Percentiles rank a stretch among this genome's conserved stretches.
Evolutionary conservation across 2,797 vertebrate species (phyloP).

Genomic region (Otolemur crassicaudatus): DNA sequence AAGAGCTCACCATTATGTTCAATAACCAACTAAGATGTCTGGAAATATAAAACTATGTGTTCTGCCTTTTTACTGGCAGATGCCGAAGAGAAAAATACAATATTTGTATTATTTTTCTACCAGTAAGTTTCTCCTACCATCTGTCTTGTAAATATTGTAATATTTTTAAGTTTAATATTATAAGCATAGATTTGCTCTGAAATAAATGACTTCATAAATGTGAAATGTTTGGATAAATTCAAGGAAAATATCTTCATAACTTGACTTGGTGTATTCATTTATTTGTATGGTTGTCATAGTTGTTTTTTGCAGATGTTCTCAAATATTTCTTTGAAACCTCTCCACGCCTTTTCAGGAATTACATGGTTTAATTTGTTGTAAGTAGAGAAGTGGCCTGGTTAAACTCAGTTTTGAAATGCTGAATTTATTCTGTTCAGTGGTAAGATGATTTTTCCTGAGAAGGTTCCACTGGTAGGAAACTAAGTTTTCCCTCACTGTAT

Average conservation of each 20-base stretch:
- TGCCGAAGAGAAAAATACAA: background rate
- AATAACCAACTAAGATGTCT: background rate
- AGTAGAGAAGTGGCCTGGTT: constrained; percentile 57
- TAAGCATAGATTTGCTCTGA: constrained; percentile 58
- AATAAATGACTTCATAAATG: constrained; percentile 70
- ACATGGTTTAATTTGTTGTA: constrained; percentile 68
- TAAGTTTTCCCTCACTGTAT: constrained; percentile 1
- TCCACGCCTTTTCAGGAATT: constrained; percentile 69
- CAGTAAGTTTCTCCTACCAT: constrained; percentile 20
- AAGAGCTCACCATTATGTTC: background rate
- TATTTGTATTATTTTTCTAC: constrained; percentile 64
- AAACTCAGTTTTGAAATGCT: constrained; percentile 68
- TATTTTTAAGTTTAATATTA: constrained; percentile 62
- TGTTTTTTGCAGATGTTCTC: constrained; percentile 76
- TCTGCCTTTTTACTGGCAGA: constrained; percentile 24
- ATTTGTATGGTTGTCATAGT: constrained; percentile 68
- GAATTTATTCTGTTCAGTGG: constrained; percentile 12
- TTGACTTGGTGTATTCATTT: constrained; percentile 70
- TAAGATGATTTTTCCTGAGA: constrained; percentile 65
- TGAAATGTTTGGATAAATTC: constrained; percentile 73
- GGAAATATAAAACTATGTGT: background rate
- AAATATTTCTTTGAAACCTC: constrained; percentile 74
- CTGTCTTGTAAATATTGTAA: constrained; percentile 73
- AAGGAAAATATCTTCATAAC: constrained; percentile 70
- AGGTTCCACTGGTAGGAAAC: constrained; percentile 40